A percentile compares a stretch with the other conserved stretches of the same genome.
Conservation (phyloP, 2,797 vertebrate species). For the Ficedula albicollis region DNA sequence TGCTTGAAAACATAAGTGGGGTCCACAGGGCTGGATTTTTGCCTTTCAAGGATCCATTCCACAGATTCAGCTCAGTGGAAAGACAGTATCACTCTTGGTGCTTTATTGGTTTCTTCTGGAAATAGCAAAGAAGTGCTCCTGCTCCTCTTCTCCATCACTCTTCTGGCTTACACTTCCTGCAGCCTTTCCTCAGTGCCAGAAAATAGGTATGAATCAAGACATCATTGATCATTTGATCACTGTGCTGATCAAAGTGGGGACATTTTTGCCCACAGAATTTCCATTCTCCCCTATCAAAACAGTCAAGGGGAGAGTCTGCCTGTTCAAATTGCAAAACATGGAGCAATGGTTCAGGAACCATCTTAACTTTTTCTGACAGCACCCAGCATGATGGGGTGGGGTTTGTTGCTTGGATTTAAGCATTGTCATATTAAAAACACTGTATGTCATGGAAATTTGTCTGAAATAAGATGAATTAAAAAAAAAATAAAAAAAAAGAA, state of each 20-base stretch:
- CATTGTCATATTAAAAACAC: not conserved
- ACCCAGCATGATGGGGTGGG: not conserved
- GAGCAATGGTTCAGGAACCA: not conserved
- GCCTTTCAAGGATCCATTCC: not conserved
- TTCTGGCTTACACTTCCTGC: not conserved
- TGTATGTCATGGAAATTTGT: not conserved
- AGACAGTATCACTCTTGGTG: not conserved
- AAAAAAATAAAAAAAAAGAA: not conserved
- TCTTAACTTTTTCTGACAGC: not conserved
- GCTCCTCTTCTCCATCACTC: not conserved
- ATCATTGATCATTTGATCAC: not conserved
- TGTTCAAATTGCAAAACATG: not conserved
- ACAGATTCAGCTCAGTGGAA: not conserved
- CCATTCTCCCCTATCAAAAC: not conserved
- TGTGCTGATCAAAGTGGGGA: not conserved
- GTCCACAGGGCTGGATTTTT: not conserved
- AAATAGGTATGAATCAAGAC: not conserved
- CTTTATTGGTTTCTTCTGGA: not conserved
- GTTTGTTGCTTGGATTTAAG: not conserved
- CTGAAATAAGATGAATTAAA: not conserved
- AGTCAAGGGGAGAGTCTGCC: not conserved
- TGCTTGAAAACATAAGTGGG: not conserved
- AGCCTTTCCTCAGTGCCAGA: not conserved
- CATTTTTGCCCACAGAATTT: not conserved
- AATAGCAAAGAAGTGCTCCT: not conserved